phyloP scores from a whole-genome alignment of 2,797 vertebrate genomes.

The Bufotes viridis region DNA sequence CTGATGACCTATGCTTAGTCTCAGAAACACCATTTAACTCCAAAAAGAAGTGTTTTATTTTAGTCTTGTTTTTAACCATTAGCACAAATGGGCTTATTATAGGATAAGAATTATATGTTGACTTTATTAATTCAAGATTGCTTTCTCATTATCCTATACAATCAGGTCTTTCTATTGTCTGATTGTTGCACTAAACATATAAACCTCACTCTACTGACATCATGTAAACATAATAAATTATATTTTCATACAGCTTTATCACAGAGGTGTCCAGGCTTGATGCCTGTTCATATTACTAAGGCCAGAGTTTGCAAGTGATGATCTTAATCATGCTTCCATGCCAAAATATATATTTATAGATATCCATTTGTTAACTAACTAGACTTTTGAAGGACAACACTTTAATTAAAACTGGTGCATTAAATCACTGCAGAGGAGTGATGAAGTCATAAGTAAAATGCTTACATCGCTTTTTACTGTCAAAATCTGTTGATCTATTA shows the following conservation, averaged over 20 bases:
- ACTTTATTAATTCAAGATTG: not conserved
- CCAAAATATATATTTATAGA: constrained; percentile 45
- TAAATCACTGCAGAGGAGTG: constrained; percentile 60
- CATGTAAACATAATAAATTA: constrained; percentile 48
- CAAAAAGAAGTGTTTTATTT: too few relatives aligned
- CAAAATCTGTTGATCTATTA: constrained; percentile 60
- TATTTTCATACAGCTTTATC: not conserved
- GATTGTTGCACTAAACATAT: not conserved
- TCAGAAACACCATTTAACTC: too few relatives aligned
- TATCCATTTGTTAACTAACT: constrained; percentile 32
- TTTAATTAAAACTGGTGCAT: constrained; percentile 55
- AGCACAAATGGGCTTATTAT: too few relatives aligned
- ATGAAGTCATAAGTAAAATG: constrained; percentile 52
- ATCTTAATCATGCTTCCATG: constrained; percentile 15
- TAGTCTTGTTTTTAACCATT: too few relatives aligned
- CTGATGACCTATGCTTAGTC: too few relatives aligned
- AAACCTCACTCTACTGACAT: not conserved
- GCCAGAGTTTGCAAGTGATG: not conserved
- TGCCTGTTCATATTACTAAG: not conserved
- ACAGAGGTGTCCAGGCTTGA: constrained; percentile 7
- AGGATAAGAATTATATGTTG: not conserved
- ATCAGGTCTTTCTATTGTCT: not conserved
- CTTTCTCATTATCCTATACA: not conserved
- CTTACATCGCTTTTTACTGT: constrained; percentile 58
- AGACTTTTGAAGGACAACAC: constrained; percentile 33